phyloP scores from a whole-genome alignment of 1,140 invertebrate genomes.

The Carposina sasakii region DNA sequence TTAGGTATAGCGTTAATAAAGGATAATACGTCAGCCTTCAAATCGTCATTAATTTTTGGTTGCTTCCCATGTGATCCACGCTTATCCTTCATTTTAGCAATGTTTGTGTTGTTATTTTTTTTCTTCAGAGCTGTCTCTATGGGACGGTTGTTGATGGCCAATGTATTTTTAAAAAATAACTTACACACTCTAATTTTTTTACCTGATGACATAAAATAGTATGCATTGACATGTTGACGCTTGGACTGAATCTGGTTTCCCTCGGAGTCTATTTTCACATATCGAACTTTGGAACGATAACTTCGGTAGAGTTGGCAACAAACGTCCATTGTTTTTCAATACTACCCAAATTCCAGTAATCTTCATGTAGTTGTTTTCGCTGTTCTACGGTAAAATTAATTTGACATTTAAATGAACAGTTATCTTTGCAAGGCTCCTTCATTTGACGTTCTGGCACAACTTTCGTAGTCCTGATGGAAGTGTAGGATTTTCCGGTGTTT shows the following conservation, averaged over 20 bases:
- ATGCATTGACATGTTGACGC: conserved; percentile 2
- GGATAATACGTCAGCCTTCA: conserved; percentile 5
- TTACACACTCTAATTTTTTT: conserved; percentile 7
- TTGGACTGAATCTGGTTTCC: too few species aligned
- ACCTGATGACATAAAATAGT: neutral
- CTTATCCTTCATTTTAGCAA: conserved; percentile 12
- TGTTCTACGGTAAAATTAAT: conserved; percentile 11
- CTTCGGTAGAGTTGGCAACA: too few species aligned
- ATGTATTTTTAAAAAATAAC: conserved; percentile 4
- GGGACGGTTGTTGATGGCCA: conserved; percentile 4
- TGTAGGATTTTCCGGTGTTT: conserved; percentile 16
- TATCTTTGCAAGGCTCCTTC: too few species aligned
- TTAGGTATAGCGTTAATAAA: conserved; percentile 18
- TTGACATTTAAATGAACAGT: conserved; percentile 15
- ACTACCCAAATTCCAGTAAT: conserved; percentile 13
- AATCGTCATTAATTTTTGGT: neutral
- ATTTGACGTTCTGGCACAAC: conserved; percentile 10
- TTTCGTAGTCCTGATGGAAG: conserved; percentile 14
- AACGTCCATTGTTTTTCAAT: conserved; percentile 18
- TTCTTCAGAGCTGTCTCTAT: conserved; percentile 19
- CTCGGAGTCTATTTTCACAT: too few species aligned
- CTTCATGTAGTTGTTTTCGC: neutral
- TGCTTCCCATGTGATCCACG: conserved; percentile 11
- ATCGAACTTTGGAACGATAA: too few species aligned
- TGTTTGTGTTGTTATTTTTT: conserved; percentile 15